Evolutionary conservation across 2,888 invertebrate species (phyloP).

Genomic region (Meandrusa payeni): DNA sequence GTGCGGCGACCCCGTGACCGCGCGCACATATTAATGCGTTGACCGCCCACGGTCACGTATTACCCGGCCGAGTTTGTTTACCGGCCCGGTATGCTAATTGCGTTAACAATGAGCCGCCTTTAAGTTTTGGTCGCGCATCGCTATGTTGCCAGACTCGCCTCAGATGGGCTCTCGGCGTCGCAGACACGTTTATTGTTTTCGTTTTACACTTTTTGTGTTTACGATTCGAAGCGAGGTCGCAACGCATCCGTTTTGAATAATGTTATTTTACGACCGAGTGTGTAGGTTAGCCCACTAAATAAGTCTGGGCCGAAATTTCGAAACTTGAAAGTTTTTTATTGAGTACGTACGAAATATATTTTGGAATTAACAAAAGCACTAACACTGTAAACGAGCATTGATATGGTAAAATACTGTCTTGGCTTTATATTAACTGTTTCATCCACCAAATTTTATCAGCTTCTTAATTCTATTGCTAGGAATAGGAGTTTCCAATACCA

Average conservation of each 20-base stretch:
- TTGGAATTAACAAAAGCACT: too few species aligned
- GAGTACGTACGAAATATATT: neutral
- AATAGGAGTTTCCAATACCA: too few species aligned
- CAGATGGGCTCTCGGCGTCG: conserved; percentile 39
- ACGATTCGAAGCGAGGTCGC: conserved; percentile 65
- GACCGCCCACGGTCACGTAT: conserved; percentile 71
- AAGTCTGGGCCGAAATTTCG: conserved; percentile 16
- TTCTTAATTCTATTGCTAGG: too few species aligned
- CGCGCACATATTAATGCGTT: conserved; percentile 71
- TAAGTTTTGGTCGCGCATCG: conserved; percentile 36
- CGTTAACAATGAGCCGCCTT: conserved; percentile 37
- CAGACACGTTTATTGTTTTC: conserved; percentile 73
- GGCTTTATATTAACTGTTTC: too few species aligned
- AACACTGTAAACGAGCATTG: too few species aligned
- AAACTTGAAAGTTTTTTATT: conserved; percentile 13
- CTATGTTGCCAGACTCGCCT: conserved; percentile 46
- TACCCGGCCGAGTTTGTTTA: conserved; percentile 54
- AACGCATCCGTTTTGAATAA: conserved; percentile 61
- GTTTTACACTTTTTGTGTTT: conserved; percentile 71
- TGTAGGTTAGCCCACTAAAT: conserved; percentile 26
- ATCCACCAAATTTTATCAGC: too few species aligned
- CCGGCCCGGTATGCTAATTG: conserved; percentile 40
- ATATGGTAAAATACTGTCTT: too few species aligned
- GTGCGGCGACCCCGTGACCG: conserved; percentile 74
- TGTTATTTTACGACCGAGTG: conserved; percentile 50